phyloP scores from a whole-genome alignment of 64 coral and sea anemone genomes.

The Orbicella faveolata region DNA sequence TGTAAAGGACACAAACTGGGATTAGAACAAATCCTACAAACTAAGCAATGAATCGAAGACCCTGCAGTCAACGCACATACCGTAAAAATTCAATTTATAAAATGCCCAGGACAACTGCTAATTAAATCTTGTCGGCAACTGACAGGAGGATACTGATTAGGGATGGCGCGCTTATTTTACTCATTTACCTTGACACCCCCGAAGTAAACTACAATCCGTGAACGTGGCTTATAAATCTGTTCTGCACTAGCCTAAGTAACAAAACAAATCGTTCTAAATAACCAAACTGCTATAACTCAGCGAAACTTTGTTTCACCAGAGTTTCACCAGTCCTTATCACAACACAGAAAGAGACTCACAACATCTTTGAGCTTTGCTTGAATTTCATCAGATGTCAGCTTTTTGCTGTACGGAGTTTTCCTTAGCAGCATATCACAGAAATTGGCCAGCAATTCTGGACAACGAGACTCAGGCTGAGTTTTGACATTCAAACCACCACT shows the following conservation, averaged over 20 bases:
- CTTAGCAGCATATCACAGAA: conserved; percentile 97
- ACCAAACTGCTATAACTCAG: neutral
- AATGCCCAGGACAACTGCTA: too few species aligned
- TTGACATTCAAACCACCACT: conserved; percentile 69
- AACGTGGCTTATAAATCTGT: too few species aligned
- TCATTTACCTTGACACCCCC: too few species aligned
- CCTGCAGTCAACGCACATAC: neutral
- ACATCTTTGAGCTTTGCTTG: conserved; percentile 91
- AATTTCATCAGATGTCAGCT: conserved; percentile 95
- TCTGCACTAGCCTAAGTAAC: too few species aligned
- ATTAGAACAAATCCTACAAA: neutral
- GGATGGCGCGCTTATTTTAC: too few species aligned
- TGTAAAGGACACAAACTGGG: conserved; percentile 28
- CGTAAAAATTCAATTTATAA: too few species aligned
- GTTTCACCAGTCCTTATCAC: neutral
- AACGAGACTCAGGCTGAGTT: conserved; percentile 85
- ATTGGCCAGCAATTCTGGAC: conserved; percentile 96
- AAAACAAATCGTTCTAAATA: too few species aligned
- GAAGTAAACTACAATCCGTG: too few species aligned
- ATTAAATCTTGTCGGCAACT: too few species aligned
- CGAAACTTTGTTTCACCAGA: neutral
- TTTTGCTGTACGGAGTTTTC: conserved; percentile 96
- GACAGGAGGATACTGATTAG: too few species aligned
- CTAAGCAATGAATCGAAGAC: neutral
- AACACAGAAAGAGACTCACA: conserved; percentile 42